Conservation (phyloP, 2,113 vertebrate genomes). For the Cricetomys ansorgei region DNA sequence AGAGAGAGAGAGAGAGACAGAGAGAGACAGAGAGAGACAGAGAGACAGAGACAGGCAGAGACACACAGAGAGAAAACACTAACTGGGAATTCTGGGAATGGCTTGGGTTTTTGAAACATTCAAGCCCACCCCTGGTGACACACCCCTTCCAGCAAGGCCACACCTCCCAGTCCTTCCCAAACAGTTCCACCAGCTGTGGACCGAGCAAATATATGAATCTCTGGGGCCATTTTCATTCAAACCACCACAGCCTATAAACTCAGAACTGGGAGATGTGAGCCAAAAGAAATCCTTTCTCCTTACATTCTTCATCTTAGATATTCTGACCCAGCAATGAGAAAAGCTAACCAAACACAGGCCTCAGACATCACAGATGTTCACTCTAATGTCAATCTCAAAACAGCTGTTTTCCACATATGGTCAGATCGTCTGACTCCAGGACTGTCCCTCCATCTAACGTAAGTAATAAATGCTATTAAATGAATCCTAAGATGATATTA, state of each 20-base stretch:
- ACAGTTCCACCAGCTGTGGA: neutral
- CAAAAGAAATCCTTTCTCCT: neutral
- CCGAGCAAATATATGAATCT: neutral
- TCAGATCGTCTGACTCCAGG: neutral
- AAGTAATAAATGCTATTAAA: neutral
- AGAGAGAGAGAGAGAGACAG: neutral
- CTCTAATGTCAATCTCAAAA: neutral
- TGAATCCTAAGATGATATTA: neutral
- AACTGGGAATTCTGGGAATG: neutral
- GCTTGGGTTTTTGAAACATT: neutral
- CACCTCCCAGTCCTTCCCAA: neutral
- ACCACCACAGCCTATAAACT: neutral
- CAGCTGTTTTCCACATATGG: neutral
- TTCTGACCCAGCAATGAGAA: neutral
- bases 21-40: neutral
- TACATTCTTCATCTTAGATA: neutral
- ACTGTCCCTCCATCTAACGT: neutral
- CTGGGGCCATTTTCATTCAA: neutral
- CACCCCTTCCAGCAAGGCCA: neutral
- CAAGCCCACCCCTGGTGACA: neutral
- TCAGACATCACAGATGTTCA: neutral
- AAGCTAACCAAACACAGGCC: neutral
- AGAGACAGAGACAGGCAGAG: neutral
- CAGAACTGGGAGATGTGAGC: neutral
- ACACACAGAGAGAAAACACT: neutral